Evolutionary conservation across 1,140 invertebrate genomes (phyloP).

Genomic region (Lerema accius): DNA sequence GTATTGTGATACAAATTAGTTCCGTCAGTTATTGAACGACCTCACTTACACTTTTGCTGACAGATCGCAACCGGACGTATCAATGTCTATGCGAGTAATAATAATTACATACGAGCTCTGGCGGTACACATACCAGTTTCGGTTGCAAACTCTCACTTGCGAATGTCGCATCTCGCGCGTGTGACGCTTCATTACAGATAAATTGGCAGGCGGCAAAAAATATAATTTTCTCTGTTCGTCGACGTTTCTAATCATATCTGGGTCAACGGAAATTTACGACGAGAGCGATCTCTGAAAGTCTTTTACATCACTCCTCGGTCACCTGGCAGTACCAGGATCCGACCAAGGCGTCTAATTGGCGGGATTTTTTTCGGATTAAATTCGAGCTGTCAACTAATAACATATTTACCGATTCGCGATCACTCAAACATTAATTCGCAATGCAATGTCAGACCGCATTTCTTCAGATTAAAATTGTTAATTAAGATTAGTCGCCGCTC

Average conservation of each 20-base stretch:
- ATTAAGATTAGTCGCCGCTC: conserved; percentile 63
- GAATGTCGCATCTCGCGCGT: conserved; percentile 73
- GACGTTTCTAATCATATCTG: conserved; percentile 79
- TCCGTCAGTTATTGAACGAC: conserved; percentile 58
- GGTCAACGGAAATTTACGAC: conserved; percentile 78
- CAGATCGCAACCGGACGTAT: conserved; percentile 62
- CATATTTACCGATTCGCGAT: conserved; percentile 43
- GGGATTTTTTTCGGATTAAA: conserved; percentile 58
- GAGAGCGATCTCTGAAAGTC: conserved; percentile 69
- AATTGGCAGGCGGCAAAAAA: conserved; percentile 75
- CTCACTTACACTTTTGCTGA: conserved; percentile 66
- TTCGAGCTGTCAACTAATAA: conserved; percentile 49
- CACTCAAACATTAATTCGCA: conserved; percentile 54
- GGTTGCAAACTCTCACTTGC: conserved; percentile 79
- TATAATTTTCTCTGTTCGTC: conserved; percentile 72
- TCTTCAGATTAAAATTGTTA: conserved; percentile 55
- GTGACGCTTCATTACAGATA: conserved; percentile 69
- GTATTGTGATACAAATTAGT: conserved; percentile 1
- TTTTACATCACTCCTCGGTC: conserved; percentile 73
- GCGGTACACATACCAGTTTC: conserved; percentile 74
- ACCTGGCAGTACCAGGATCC: conserved; percentile 73
- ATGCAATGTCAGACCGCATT: conserved; percentile 58
- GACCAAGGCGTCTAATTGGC: conserved; percentile 53
- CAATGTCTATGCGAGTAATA: conserved; percentile 62
- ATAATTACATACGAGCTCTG: conserved; percentile 64